Evolutionary conservation across 2,113 vertebrate species (phyloP), one percentile per base, ranked within the genome.

Genomic region (Delphinapterus leucas): DNA sequence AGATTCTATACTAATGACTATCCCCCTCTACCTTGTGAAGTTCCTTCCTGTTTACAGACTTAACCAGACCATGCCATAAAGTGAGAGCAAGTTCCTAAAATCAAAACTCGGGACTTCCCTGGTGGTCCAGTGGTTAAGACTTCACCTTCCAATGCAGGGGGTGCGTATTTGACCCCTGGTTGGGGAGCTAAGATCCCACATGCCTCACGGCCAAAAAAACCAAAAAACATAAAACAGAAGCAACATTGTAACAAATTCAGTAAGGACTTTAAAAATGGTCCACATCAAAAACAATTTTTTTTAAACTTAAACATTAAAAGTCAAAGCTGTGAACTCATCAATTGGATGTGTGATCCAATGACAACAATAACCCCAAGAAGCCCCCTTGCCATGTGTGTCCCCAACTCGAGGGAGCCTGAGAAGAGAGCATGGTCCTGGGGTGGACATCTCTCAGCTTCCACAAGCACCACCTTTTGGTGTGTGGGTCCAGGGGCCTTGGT

Each of bases 381-480:
- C 12, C 8, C 4, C n/a, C 23, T 8, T 47, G 15, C 23, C 13
- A 3, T 0, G 2, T 49, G 70, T 31, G 33, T 38, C 9, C 6
- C 41, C 1, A 1, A 15, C 44, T 41, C 38, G 5, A 63, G 71
- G n/a, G 36, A 21, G 18, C 36, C 2, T 21, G 44, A 11, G 20
- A 17, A 33, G 10, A 67, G 17, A 44, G 8, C 0, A 0, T 38
- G 21, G 33, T 0, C 9, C 1, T 9, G 14, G 6, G 1, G 10
- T 13, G 1, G 44, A 28, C 11, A 0, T 28, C 33, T 17, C 36
- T 15, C 25, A 1, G 17, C 36, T 49, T 20, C 73, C 18, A 4
- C 61, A 3, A 1, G 9, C 15, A 21, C 0, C 6, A 5, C 2
- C 6, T 31, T 38, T n/a, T 4, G 20, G 36, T 44, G 8, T 15